phyloP scores from a whole-genome alignment of 1,140 invertebrate genomes.

The Oryctes rhinoceros region DNA sequence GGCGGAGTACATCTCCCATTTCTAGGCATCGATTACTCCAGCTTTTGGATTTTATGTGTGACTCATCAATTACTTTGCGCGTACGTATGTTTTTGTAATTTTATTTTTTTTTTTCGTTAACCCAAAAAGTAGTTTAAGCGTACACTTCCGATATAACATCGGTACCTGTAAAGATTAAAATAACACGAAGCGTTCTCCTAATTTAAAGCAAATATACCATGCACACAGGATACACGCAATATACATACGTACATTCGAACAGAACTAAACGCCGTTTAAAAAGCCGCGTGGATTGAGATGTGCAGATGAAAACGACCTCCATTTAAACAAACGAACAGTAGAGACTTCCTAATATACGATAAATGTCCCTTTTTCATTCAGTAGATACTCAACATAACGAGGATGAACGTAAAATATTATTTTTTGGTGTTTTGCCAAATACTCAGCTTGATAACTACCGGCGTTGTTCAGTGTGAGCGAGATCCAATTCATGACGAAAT shows the following conservation, averaged over 20 bases:
- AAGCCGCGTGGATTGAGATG: not conserved
- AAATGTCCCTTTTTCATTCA: not conserved
- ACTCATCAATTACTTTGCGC: too few species aligned
- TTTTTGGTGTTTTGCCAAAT: not conserved
- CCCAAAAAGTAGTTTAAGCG: too few species aligned
- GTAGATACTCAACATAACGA: not conserved
- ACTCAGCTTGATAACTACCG: not conserved
- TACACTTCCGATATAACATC: too few species aligned
- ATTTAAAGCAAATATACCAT: too few species aligned
- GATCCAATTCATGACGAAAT: not conserved
- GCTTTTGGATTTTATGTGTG: too few species aligned
- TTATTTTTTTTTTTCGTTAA: constrained; percentile 16
- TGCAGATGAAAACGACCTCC: constrained; percentile 13
- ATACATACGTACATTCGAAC: too few species aligned
- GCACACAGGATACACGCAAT: too few species aligned
- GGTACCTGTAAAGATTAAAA: too few species aligned
- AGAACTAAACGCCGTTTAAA: too few species aligned
- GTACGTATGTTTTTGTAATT: not conserved
- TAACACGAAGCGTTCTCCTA: too few species aligned
- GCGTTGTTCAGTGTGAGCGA: not conserved
- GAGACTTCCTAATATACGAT: not conserved
- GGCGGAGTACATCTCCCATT: too few species aligned
- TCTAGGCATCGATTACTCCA: too few species aligned
- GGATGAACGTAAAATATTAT: not conserved
- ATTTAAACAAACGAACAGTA: not conserved